Conservation (phyloP, 2,888 invertebrate genomes). For the Monopis laevigella region DNA sequence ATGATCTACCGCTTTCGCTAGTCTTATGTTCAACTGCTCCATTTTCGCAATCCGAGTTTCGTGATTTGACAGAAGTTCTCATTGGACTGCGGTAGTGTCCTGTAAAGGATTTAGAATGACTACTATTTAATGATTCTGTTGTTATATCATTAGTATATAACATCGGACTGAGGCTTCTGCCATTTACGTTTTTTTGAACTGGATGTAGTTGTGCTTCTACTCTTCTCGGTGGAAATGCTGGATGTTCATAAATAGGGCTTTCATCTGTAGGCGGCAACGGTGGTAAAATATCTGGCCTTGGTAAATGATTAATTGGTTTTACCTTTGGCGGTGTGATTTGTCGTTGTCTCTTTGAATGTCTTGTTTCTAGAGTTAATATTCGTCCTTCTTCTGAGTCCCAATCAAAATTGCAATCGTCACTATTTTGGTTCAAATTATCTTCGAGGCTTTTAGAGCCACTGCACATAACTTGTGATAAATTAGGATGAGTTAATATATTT, state of each 20-base stretch:
- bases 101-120: constrained; percentile 27
- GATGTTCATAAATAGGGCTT: constrained; percentile 69
- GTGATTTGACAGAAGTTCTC: constrained; percentile 61
- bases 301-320: constrained; percentile 50
- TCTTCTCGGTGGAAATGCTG: constrained; percentile 63
- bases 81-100: constrained; percentile 43
- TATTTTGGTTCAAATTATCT: constrained; percentile 33
- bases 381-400: constrained; percentile 68
- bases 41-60: constrained; percentile 61
- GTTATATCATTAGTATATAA: constrained; percentile 33
- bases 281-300: constrained; percentile 76
- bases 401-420: constrained; percentile 36
- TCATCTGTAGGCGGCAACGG: constrained; percentile 67
- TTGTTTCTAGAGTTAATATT: constrained; percentile 74
- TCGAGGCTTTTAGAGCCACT: constrained; percentile 38
- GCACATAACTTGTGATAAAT: constrained; percentile 34
- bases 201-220: constrained; percentile 38
- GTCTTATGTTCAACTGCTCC: constrained; percentile 24
- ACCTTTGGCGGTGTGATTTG: constrained; percentile 62
- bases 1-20: constrained; percentile 18
- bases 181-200: constrained; percentile 73
- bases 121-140: constrained; percentile 32
- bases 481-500: constrained; percentile 49
- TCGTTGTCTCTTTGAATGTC: constrained; percentile 79
- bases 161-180: constrained; percentile 70